phyloP scores from a whole-genome alignment of 2,113 vertebrate species.

The Craseonycteris thonglongyai region DNA sequence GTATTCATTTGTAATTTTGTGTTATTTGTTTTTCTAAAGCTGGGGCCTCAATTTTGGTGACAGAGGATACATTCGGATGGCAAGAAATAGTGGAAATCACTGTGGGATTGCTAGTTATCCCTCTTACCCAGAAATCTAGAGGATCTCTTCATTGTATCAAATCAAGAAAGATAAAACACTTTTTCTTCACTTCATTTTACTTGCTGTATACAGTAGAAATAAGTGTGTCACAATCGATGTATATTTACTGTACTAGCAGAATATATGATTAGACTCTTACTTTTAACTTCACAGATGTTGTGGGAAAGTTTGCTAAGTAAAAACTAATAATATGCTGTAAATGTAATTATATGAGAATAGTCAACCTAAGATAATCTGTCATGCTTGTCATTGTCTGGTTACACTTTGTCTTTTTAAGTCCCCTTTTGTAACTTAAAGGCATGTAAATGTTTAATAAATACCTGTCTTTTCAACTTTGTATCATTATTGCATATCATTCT shows the following conservation, averaged over 20 bases:
- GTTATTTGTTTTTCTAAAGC: conserved; percentile 54
- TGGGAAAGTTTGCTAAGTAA: conserved; percentile 3
- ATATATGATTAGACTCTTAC: background rate
- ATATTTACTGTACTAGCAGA: conserved; percentile 16
- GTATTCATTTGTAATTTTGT: conserved; percentile 38
- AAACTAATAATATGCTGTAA: background rate
- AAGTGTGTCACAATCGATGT: background rate
- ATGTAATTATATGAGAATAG: background rate
- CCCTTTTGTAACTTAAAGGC: background rate
- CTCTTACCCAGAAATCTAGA: conserved; percentile 76
- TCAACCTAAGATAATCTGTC: background rate
- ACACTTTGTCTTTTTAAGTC: background rate
- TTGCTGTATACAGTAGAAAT: conserved; percentile 17
- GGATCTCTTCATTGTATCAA: background rate
- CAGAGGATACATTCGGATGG: conserved; percentile 77
- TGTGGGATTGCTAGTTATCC: conserved; percentile 79
- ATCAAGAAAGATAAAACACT: background rate
- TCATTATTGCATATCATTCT: background rate
- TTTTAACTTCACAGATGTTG: background rate
- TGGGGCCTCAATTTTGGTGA: conserved; percentile 78
- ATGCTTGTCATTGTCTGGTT: background rate
- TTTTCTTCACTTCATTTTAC: conserved; percentile 4
- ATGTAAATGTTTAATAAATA: conserved; percentile 49
- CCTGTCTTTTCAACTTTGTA: conserved; percentile 12
- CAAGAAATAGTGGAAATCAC: conserved; percentile 76